Percentiles rank a stretch among this genome's conserved stretches.
These are phyloP conservation scores for Standfussiana lucernea DNA, from an alignment of 2,888 invertebrate genomes.

Conservation along the genomic window DNA sequence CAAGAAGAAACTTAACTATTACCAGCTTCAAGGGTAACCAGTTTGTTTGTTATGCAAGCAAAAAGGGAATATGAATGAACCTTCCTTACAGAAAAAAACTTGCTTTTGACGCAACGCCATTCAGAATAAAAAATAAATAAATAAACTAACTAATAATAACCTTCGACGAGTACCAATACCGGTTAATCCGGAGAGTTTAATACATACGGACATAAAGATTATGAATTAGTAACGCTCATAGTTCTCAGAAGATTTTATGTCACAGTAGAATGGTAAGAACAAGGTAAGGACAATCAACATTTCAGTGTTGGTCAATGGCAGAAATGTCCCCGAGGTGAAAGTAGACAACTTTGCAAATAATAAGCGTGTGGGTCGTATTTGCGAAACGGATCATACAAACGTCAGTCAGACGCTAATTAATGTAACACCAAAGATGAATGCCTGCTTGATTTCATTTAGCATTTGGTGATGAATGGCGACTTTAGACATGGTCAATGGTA, in stretches of 20 bases:
- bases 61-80: slow-evolving; percentile 53
- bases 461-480: slow-evolving; percentile 48
- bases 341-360: slow-evolving; percentile 79
- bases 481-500: slow-evolving; percentile 40
- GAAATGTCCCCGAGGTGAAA: slow-evolving; percentile 76
- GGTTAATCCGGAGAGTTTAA: slow-evolving; percentile 52
- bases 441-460: slow-evolving; percentile 63
- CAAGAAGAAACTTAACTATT: slow-evolving; percentile 33
- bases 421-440: slow-evolving; percentile 64
- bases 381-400: slow-evolving; percentile 78
- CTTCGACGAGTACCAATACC: slow-evolving; percentile 49
- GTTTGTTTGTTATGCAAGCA: slow-evolving; percentile 52
- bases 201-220: slow-evolving; percentile 20
- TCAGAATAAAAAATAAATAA: slow-evolving; percentile 46
- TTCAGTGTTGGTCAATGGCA: slow-evolving; percentile 71
- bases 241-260: slow-evolving; percentile 31
- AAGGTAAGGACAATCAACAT: too few relatives aligned
- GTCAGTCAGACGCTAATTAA: slow-evolving; percentile 72
- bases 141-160: slow-evolving; percentile 43
- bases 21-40: slow-evolving; percentile 48
- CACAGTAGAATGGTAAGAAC: slow-evolving; percentile 40
- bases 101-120: slow-evolving; percentile 45
- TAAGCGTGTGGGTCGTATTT: slow-evolving; percentile 77
- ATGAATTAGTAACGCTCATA: slow-evolving; percentile 30
- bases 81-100: slow-evolving; percentile 50